A percentile compares a stretch with the other conserved stretches of the same genome.
phyloP scores from a whole-genome alignment of 2,113 vertebrate genomes.

The Oenanthe oenanthe region DNA sequence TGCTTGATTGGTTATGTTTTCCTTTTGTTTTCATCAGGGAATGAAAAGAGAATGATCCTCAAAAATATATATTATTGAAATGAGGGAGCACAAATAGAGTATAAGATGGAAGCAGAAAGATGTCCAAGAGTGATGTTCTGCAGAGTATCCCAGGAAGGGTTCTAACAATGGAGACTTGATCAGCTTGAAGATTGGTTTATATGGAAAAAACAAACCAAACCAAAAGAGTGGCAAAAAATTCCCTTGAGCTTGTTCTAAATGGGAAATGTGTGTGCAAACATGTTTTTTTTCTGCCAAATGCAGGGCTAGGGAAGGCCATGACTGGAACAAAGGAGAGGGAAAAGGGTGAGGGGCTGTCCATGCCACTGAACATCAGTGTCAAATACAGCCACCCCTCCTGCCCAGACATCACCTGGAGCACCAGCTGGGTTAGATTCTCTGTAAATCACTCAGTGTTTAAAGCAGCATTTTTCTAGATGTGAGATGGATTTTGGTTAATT shows the following conservation, averaged over 20 bases:
- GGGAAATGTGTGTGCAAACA: background rate
- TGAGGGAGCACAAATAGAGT: background rate
- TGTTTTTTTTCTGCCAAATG: background rate
- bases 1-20: conserved; percentile 17
- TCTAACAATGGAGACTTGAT: background rate
- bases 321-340: background rate
- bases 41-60: background rate
- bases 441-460: background rate
- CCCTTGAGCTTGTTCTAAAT: background rate
- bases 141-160: background rate
- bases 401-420: background rate
- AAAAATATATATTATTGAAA: background rate
- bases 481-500: background rate
- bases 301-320: background rate
- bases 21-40: background rate
- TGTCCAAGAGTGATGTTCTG: background rate
- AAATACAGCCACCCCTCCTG: background rate
- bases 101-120: background rate
- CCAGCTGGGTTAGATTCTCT: background rate
- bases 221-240: background rate
- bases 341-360: background rate
- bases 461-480: background rate
- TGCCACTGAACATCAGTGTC: background rate
- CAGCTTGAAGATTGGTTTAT: background rate
- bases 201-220: background rate